Conservation (phyloP, 2,888 invertebrate species). For the Emmelina monodactyla region DNA sequence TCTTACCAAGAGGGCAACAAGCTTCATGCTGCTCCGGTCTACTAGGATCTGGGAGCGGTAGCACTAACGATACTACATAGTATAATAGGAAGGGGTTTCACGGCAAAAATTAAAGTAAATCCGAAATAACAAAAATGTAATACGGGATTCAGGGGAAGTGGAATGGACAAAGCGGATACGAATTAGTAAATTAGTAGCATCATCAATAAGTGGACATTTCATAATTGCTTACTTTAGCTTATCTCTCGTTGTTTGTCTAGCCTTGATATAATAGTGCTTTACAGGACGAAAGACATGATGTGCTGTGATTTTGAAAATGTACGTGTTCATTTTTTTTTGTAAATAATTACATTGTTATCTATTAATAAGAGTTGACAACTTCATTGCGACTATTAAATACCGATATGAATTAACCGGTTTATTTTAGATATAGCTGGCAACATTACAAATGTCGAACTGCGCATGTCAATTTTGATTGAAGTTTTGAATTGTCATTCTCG, state of each 20-base stretch:
- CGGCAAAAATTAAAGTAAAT: constrained; percentile 38
- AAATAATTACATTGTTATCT: not conserved
- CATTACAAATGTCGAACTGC: constrained; percentile 11
- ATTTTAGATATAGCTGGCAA: constrained; percentile 21
- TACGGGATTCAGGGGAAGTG: constrained; percentile 34
- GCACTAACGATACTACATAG: constrained; percentile 74
- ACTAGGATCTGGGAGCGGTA: constrained; percentile 86
- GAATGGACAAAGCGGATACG: constrained; percentile 59
- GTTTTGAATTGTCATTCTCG: too few species aligned
- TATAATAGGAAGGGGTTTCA: constrained; percentile 42
- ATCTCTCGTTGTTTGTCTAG: constrained; percentile 28
- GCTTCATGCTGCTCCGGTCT: constrained; percentile 91
- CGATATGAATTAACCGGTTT: too few species aligned
- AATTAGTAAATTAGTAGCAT: constrained; percentile 66
- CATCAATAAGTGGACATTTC: constrained; percentile 36
- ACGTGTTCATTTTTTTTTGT: not conserved
- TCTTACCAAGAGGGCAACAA: constrained; percentile 88
- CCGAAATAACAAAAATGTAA: constrained; percentile 28
- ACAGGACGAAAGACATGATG: constrained; percentile 12
- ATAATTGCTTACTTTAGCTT: constrained; percentile 26
- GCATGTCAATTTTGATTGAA: not conserved
- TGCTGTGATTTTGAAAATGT: constrained; percentile 3
- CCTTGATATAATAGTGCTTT: constrained; percentile 17
- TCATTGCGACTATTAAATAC: not conserved
- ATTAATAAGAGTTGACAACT: not conserved